These are phyloP conservation scores for Scyliorhinus canicula DNA, from an alignment of 2,797 vertebrate species.

Conservation along the genomic window DNA sequence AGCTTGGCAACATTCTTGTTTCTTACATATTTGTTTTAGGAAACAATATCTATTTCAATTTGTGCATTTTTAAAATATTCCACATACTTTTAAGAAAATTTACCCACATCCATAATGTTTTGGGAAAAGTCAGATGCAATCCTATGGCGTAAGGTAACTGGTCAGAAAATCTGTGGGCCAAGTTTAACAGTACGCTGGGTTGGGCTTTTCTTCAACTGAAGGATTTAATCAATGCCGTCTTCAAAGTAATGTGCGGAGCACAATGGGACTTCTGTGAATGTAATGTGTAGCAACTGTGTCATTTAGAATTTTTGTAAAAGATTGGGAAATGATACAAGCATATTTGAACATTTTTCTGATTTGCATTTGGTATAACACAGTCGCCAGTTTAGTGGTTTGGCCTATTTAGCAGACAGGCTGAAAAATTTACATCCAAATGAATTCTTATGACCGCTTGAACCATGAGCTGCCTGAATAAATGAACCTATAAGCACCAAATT, in stretches of 20 bases:
- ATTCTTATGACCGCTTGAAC: not conserved
- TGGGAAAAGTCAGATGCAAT: not conserved
- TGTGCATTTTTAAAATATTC: not conserved
- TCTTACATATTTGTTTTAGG: not conserved
- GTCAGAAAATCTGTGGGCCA: not conserved
- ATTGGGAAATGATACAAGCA: not conserved
- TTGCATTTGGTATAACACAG: not conserved
- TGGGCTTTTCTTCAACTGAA: not conserved
- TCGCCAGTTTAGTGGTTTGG: not conserved
- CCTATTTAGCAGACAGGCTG: conserved; percentile 1
- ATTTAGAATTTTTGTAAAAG: conserved; percentile 16
- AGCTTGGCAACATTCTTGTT: not conserved
- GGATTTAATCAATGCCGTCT: conserved; percentile 13
- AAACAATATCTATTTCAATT: not conserved
- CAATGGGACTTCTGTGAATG: conserved; percentile 5
- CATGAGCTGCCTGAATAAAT: conserved; percentile 23
- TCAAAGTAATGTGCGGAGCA: not conserved
- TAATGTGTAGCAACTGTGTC: not conserved
- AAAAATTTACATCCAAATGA: conserved; percentile 35
- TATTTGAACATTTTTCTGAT: conserved; percentile 22
- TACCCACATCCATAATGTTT: not conserved
- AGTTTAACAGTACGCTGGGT: not conserved
- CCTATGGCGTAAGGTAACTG: not conserved
- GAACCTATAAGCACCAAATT: conserved; percentile 19
- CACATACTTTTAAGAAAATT: not conserved